Evolutionary conservation across 1,140 invertebrate species (phyloP), one percentile per base, ranked within the genome.

Genomic region (Drosophila micromelanica): DNA sequence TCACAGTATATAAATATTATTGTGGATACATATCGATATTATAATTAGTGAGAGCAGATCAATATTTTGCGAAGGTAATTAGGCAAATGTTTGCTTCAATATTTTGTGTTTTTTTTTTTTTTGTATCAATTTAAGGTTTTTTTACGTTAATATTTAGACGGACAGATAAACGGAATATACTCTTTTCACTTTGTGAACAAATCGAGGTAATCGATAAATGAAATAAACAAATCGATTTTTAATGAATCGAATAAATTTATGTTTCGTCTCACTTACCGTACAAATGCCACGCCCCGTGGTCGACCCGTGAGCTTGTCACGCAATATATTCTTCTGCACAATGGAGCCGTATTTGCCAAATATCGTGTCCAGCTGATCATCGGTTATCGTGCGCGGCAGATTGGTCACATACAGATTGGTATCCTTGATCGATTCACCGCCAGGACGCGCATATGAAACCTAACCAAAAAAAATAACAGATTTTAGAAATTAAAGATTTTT

Each of bases 391-490:
- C 96, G 95, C 37, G 98, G 98, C 70, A 99, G 93, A 93, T 98
- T 98, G 61, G 97, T 96, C 55, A 99, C 95, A 93, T 98, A 99
- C 37, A 99, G 93, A 93, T 99, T 99, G 11, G 98, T 98, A 92
- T 98, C 97, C 92, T 98, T 99, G 73, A 98, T 98, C 62, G 97
- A 96, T 71, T 98, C 97, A 13, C 97, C 96, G 43, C 96, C 96
- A 3, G 97, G 97, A 75, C 98, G 93, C 13, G 98, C 97, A 93
- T 97, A 98, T 17, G 98, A 98, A 27, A 98, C 98, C 93, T 96
- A 93, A 12, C n/a, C 2, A 23, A 13, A 6, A 5, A 15, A 0
- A 3, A 2, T 3, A n/a, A 56, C 20, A 17, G 3, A 49, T 23
- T 23, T 23, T 23, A 3, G 2, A 23, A 23, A 23, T 23, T 23